Conservation (phyloP, 2,797 vertebrate species). For the Argya squamiceps region DNA sequence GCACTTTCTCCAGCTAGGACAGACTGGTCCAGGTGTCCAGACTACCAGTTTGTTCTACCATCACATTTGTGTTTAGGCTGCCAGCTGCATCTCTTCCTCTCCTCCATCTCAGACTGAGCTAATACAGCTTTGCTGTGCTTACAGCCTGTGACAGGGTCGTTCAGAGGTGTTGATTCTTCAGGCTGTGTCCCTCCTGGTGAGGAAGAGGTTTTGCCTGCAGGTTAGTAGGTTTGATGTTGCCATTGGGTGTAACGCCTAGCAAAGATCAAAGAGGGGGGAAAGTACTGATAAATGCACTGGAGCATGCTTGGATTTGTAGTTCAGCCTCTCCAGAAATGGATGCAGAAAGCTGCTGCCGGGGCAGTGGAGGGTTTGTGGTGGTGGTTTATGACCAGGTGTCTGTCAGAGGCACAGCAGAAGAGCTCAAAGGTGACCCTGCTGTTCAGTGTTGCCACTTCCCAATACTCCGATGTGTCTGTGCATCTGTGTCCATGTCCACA, state of each 20-base stretch:
- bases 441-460: neutral
- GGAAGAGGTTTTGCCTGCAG: neutral
- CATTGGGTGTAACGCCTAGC: neutral
- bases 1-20: neutral
- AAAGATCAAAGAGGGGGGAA: neutral
- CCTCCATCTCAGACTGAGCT: neutral
- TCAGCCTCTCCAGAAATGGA: neutral
- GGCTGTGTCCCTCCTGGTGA: neutral
- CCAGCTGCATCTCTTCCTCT: neutral
- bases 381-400: neutral
- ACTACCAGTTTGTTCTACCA: neutral
- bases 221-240: neutral
- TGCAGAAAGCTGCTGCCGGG: neutral
- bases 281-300: neutral
- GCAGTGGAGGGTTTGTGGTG: neutral
- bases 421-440: neutral
- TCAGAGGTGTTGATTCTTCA: neutral
- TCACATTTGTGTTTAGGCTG: neutral
- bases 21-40: neutral
- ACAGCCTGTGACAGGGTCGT: neutral
- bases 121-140: neutral
- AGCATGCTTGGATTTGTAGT: neutral
- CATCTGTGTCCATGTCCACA: neutral
- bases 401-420: neutral
- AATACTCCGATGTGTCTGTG: rapidly evolving